Evolutionary conservation across 2,888 invertebrate genomes (phyloP).

Genomic region (Eretmocerus hayati): DNA sequence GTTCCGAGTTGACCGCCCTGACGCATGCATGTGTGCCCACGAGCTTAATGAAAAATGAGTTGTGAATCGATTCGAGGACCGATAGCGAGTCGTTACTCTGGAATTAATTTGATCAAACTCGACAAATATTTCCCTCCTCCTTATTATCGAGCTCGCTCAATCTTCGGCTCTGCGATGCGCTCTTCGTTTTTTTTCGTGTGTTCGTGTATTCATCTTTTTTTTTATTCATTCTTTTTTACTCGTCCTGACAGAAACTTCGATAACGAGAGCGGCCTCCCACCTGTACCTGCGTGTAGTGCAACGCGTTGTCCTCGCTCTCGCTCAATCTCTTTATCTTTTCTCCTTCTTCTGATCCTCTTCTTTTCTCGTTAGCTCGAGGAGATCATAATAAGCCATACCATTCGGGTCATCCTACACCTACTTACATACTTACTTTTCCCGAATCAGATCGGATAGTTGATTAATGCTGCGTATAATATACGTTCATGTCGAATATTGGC

Average conservation of each 20-base stretch:
- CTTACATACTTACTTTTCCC: too few species aligned
- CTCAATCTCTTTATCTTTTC: background rate
- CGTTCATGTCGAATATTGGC: background rate
- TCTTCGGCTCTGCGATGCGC: constrained; percentile 1
- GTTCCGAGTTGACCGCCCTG: too few species aligned
- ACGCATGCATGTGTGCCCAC: too few species aligned
- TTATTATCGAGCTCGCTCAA: constrained; percentile 15
- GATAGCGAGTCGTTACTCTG: constrained; percentile 21
- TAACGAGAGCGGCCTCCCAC: constrained; percentile 21
- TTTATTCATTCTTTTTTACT: too few species aligned
- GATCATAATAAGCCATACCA: background rate
- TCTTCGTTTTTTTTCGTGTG: background rate
- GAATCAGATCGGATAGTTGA: constrained; percentile 10
- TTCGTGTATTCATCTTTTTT: background rate
- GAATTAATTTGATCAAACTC: constrained; percentile 23
- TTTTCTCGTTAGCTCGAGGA: background rate
- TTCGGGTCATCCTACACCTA: too few species aligned
- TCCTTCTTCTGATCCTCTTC: background rate
- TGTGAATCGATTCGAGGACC: constrained; percentile 13
- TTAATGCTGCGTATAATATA: background rate
- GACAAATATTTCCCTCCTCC: constrained; percentile 24
- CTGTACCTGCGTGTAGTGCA: constrained; percentile 16
- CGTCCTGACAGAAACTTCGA: constrained; percentile 19
- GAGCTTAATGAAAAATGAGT: constrained; percentile 21
- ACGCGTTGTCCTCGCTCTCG: background rate